phyloP scores from a whole-genome alignment of 2,797 vertebrate genomes.

The Trematomus bernacchii region DNA sequence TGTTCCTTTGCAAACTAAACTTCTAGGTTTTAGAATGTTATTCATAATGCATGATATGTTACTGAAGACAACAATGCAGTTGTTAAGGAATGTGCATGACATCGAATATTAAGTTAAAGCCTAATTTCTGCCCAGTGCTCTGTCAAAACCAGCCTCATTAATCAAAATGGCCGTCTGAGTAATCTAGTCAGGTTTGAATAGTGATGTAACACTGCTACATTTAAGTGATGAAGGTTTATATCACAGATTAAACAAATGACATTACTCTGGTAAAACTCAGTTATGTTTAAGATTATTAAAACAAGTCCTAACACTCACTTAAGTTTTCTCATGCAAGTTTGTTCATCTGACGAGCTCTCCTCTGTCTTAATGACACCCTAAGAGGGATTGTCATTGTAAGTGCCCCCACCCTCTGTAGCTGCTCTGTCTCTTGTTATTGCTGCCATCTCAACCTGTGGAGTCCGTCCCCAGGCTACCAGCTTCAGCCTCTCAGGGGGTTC shows the following conservation, averaged over 20 bases:
- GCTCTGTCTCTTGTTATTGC: conserved; percentile 53
- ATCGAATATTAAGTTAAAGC: conserved; percentile 12
- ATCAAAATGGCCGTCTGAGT: conserved; percentile 78
- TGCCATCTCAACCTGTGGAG: conserved; percentile 73
- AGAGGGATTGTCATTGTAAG: conserved; percentile 49
- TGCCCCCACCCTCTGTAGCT: conserved; percentile 47
- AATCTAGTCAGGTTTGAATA: conserved; percentile 50
- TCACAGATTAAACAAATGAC: not conserved
- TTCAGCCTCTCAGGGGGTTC: conserved; percentile 40
- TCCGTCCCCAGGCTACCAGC: conserved; percentile 59
- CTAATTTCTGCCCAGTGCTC: conserved; percentile 10
- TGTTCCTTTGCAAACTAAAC: not conserved
- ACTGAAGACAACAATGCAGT: not conserved
- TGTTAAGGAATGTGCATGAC: not conserved
- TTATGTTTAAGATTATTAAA: not conserved
- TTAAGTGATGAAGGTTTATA: conserved; percentile 33
- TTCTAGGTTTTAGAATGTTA: not conserved
- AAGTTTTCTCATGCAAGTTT: conserved; percentile 36
- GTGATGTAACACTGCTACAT: conserved; percentile 61
- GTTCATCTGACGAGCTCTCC: not conserved
- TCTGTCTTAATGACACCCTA: conserved; percentile 37
- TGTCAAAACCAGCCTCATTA: conserved; percentile 64
- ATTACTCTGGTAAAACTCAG: not conserved
- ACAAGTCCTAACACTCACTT: not conserved
- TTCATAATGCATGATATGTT: not conserved